These are phyloP conservation scores for Leptobrachium leishanense DNA, from an alignment of 2,113 vertebrate species.

Conservation along the genomic window DNA sequence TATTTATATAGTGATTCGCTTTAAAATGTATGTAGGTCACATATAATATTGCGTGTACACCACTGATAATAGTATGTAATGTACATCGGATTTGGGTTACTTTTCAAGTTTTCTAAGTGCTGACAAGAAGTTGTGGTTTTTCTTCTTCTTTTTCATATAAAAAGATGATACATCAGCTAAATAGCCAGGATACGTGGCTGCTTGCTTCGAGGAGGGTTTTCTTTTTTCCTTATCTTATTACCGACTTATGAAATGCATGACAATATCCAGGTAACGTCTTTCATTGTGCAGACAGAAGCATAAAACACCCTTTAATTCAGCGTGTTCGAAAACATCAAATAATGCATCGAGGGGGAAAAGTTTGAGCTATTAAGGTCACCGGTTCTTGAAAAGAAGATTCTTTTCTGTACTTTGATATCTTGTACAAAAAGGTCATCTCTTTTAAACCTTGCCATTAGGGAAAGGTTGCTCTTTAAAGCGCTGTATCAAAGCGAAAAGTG, in stretches of 20 bases:
- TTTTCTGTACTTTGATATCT: slow-evolving; percentile 70
- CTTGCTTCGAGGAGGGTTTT: not conserved
- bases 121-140: not conserved
- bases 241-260: not conserved
- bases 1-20: no score
- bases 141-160: not conserved
- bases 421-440: slow-evolving; percentile 70
- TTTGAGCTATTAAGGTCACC: slow-evolving; percentile 74
- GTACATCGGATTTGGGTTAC: no score
- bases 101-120: slow-evolving; percentile 24
- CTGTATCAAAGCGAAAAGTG: slow-evolving; percentile 65
- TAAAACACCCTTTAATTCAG: slow-evolving; percentile 4
- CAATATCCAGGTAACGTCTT: slow-evolving; percentile 8
- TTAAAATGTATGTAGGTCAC: no score
- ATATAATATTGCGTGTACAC: no score
- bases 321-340: slow-evolving; percentile 59
- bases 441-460: slow-evolving; percentile 76
- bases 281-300: slow-evolving; percentile 28
- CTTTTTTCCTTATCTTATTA: slow-evolving; percentile 11
- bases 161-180: not conserved
- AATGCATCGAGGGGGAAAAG: slow-evolving; percentile 54
- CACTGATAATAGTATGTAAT: no score
- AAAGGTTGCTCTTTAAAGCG: slow-evolving; percentile 71
- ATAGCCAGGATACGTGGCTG: not conserved
- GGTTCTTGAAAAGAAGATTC: slow-evolving; percentile 62